Evolutionary conservation across 2,797 vertebrate species (phyloP).

Genomic region (Caiman crocodilus): DNA sequence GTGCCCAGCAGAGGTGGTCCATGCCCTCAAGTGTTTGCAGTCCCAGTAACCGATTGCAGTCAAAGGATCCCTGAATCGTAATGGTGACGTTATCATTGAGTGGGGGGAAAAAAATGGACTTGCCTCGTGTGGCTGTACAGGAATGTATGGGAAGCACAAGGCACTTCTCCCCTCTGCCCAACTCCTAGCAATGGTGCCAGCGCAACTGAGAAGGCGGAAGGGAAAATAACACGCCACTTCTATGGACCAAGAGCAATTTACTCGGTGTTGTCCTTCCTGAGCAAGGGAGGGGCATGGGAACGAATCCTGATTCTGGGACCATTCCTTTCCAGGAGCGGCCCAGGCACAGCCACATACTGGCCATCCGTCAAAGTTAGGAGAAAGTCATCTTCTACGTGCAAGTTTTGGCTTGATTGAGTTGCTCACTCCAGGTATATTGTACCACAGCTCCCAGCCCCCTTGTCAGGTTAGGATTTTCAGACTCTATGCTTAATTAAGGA

Average conservation of each 20-base stretch:
- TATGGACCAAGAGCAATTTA: neutral
- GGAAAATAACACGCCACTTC: constrained; percentile 56
- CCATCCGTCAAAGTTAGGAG: neutral
- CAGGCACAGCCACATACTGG: neutral
- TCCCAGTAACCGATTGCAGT: neutral
- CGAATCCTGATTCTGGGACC: neutral
- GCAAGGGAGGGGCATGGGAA: neutral
- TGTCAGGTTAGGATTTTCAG: constrained; percentile 18
- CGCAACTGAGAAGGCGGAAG: neutral
- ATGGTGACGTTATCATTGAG: neutral
- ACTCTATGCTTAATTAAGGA: neutral
- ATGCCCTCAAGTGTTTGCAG: neutral
- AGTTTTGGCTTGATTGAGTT: constrained; percentile 11
- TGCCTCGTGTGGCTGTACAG: neutral
- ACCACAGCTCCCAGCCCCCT: neutral
- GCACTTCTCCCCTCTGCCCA: neutral
- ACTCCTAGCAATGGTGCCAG: neutral
- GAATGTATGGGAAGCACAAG: neutral
- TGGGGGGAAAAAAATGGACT: neutral
- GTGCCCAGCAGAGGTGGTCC: neutral
- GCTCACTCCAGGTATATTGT: constrained; percentile 1
- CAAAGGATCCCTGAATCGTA: neutral
- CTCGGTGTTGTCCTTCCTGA: constrained; percentile 13
- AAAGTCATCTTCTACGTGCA: neutral
- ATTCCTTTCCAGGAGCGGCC: neutral